phyloP scores from a whole-genome alignment of 2,113 vertebrate genomes.

The Serilophus lunatus region DNA sequence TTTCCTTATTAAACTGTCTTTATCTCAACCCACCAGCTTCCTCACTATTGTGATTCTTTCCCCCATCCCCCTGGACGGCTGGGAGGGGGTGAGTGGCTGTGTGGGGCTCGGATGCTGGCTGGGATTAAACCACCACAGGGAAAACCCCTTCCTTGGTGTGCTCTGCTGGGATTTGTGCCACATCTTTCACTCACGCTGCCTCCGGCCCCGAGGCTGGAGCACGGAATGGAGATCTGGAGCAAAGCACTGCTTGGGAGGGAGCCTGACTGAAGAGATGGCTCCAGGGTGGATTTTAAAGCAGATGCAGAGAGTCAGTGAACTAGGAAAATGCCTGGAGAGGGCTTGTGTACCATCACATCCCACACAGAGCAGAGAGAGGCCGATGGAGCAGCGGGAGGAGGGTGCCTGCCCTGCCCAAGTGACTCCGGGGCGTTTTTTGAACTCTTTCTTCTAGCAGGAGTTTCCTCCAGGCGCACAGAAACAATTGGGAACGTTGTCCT shows the following conservation, averaged over 20 bases:
- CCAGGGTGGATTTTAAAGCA: background rate
- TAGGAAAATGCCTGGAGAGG: background rate
- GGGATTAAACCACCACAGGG: background rate
- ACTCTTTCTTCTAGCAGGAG: background rate
- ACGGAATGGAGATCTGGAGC: background rate
- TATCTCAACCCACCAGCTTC: background rate
- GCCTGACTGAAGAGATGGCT: background rate
- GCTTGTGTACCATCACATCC: background rate
- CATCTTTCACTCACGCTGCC: background rate
- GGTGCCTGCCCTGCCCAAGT: background rate
- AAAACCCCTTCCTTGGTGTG: background rate
- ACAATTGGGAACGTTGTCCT: accelerated
- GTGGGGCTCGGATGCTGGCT: background rate
- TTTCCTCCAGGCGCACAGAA: background rate
- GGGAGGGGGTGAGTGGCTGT: background rate
- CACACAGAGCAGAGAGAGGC: background rate
- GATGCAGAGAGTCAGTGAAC: background rate
- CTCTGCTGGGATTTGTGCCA: accelerated
- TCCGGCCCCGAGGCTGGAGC: background rate
- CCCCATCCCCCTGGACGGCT: background rate
- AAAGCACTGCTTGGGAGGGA: background rate
- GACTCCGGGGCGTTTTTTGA: accelerated
- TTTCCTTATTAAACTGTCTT: background rate
- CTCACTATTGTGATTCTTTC: background rate
- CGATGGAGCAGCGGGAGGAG: accelerated